These are phyloP conservation scores for Hymenopus coronatus DNA, from an alignment of 2,888 invertebrate species.

Conservation along the genomic window DNA sequence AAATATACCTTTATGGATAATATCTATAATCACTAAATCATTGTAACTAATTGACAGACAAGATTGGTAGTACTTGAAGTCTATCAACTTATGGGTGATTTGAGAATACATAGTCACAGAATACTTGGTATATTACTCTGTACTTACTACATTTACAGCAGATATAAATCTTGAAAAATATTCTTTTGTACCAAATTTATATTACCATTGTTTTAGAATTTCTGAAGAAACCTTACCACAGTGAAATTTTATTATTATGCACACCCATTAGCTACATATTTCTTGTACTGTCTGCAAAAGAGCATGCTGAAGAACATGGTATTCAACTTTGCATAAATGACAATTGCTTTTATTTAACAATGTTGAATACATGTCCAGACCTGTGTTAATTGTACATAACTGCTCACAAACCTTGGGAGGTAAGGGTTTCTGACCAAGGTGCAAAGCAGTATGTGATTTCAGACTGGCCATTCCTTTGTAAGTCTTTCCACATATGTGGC, in stretches of 20 bases:
- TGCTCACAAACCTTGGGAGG: slow-evolving; percentile 12
- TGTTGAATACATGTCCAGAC: neutral
- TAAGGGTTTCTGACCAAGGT: neutral
- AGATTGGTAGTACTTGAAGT: too few species aligned
- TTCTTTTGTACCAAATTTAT: neutral
- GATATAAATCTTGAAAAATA: neutral
- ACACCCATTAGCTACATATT: neutral
- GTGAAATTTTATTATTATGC: neutral
- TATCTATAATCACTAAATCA: too few species aligned
- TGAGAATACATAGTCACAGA: too few species aligned
- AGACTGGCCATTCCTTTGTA: slow-evolving; percentile 20
- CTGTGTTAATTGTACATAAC: neutral
- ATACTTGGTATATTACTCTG: neutral
- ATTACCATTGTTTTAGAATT: neutral
- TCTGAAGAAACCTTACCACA: neutral
- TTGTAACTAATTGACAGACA: too few species aligned
- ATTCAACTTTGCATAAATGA: neutral
- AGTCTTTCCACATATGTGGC: slow-evolving; percentile 7
- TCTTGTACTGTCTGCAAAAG: neutral
- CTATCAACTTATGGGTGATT: too few species aligned
- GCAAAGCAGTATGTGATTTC: neutral
- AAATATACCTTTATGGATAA: too few species aligned
- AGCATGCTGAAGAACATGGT: neutral
- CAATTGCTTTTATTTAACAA: neutral
- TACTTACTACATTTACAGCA: neutral